Conservation (phyloP, 2,797 vertebrate species). For the Etheostoma perlongum region DNA sequence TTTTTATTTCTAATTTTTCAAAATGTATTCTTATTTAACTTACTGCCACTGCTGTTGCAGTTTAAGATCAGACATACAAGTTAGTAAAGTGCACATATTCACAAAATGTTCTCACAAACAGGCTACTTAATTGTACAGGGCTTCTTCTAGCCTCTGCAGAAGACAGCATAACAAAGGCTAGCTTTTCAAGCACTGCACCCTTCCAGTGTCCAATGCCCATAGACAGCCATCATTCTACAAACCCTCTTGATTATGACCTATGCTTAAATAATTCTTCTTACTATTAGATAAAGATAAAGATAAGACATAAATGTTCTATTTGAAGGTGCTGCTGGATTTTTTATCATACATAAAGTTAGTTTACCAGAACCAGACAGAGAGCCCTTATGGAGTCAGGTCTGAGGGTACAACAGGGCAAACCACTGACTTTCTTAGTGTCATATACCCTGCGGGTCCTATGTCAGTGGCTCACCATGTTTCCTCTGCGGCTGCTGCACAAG, state of each 20-base stretch:
- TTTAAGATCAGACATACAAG: not conserved
- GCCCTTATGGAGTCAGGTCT: constrained; percentile 39
- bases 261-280: not conserved
- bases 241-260: not conserved
- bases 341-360: constrained; percentile 15
- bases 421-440: constrained; percentile 50
- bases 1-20: not conserved
- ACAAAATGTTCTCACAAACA: not conserved
- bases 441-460: constrained; percentile 30
- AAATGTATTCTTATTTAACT: not conserved
- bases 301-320: not conserved
- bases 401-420: constrained; percentile 26
- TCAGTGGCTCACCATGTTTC: constrained; percentile 34
- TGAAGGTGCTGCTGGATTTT: constrained; percentile 10
- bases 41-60: not conserved
- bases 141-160: constrained; percentile 5
- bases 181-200: not conserved
- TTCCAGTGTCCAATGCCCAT: not conserved
- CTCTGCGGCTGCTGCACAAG: constrained; percentile 35
- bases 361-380: constrained; percentile 24
- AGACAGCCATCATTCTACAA: not conserved
- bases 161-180: not conserved
- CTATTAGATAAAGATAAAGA: constrained; percentile 1
- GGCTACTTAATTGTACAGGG: too few relatives aligned
- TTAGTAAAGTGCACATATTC: too few relatives aligned